These are phyloP conservation scores for Vireo griseus DNA, from an alignment of 2,797 vertebrate genomes.

Conservation along the genomic window DNA sequence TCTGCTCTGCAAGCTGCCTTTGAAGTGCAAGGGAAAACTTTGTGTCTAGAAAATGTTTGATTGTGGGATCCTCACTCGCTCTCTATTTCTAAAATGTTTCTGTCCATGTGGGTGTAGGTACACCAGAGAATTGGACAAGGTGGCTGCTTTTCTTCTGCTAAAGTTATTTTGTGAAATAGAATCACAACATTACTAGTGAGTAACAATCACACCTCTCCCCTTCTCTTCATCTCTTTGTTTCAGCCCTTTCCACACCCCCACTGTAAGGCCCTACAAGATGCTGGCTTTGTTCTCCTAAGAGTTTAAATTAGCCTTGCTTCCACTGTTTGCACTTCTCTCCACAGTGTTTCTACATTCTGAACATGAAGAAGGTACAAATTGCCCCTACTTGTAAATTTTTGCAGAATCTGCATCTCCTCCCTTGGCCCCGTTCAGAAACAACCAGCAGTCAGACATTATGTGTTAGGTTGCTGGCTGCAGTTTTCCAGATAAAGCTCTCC, in stretches of 20 bases:
- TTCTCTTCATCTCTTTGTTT: background rate
- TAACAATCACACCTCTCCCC: background rate
- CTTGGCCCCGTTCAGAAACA: background rate
- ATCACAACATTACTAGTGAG: background rate
- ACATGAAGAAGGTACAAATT: background rate
- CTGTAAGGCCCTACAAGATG: background rate
- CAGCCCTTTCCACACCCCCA: background rate
- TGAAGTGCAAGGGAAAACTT: background rate
- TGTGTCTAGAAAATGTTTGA: background rate
- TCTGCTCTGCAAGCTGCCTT: background rate
- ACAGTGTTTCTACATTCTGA: background rate
- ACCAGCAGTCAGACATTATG: background rate
- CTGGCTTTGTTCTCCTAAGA: background rate
- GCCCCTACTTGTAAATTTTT: background rate
- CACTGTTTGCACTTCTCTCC: background rate
- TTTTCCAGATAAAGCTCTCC: background rate
- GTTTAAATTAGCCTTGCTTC: background rate
- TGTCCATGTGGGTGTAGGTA: background rate
- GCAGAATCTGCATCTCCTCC: background rate
- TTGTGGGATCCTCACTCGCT: background rate
- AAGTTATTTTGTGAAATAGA: background rate
- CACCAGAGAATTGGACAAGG: rapidly evolving
- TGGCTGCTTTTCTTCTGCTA: background rate
- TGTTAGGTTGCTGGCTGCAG: background rate
- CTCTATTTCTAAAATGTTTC: background rate